phyloP scores from a whole-genome alignment of 2,797 vertebrate genomes.

The Rhabdophis nuchalis region DNA sequence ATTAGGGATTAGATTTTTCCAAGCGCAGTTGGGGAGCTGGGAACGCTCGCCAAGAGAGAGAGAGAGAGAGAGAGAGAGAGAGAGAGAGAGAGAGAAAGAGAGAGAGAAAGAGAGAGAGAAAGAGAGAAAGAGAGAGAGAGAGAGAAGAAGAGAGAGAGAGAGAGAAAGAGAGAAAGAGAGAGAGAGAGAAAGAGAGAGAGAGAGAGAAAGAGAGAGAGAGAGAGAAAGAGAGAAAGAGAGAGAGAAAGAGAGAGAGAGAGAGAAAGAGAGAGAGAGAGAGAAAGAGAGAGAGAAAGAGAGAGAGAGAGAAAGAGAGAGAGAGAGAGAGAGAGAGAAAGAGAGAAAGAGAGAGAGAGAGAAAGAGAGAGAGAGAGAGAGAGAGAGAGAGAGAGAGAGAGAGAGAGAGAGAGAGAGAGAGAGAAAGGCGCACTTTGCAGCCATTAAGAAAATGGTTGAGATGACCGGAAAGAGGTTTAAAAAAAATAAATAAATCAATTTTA shows the following conservation, averaged over 20 bases:
- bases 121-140: no score
- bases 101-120: no score
- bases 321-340: no score
- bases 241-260: no score
- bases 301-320: no score
- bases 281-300: not conserved
- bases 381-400: no score
- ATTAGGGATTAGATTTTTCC: slow-evolving; percentile 39
- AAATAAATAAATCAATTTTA: not conserved
- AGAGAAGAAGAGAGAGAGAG: no score
- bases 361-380: no score
- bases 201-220: not conserved
- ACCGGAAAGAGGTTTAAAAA: not conserved
- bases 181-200: no score
- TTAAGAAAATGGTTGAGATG: not conserved
- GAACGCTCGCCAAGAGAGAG: slow-evolving; percentile 34
- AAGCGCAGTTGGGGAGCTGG: slow-evolving; percentile 53
- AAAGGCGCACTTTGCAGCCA: slow-evolving; percentile 42
- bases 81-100: not conserved
- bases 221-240: not conserved
- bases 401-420: no score
- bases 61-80: no score
- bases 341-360: no score
- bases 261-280: not conserved
- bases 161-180: not conserved